Conservation (phyloP, 2,113 vertebrate species). For the Clarias batrachus region DNA sequence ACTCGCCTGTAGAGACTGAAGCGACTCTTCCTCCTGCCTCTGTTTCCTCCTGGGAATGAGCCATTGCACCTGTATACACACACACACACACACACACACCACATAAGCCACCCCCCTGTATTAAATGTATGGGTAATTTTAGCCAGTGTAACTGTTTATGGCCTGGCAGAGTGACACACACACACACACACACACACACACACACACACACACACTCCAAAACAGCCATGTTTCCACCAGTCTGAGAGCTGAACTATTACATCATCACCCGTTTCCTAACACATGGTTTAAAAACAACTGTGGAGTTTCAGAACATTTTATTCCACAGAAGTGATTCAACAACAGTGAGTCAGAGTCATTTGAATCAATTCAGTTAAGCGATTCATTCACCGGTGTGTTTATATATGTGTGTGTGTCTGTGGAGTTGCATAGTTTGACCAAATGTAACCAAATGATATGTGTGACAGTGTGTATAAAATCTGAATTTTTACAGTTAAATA, state of each 20-base stretch:
- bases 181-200: neutral
- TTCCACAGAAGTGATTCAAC: neutral
- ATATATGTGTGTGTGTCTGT: no score
- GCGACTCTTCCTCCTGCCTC: slow-evolving; percentile 87
- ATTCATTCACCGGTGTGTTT: neutral
- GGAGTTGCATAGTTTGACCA: neutral
- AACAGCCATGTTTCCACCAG: slow-evolving; percentile 5
- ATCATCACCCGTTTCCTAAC: slow-evolving; percentile 10
- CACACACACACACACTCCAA: neutral
- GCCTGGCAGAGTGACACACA: no score
- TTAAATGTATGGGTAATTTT: neutral
- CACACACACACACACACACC: slow-evolving; percentile 20
- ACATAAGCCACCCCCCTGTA: neutral
- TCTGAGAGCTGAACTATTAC: slow-evolving; percentile 13
- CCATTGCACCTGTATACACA: slow-evolving; percentile 84
- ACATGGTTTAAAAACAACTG: neutral
- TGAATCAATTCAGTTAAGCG: neutral
- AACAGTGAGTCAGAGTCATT: neutral
- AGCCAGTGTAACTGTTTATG: neutral
- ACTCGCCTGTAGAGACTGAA: slow-evolving; percentile 88
- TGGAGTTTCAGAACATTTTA: neutral
- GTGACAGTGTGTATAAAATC: neutral
- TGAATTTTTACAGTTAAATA: neutral
- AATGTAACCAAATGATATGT: neutral
- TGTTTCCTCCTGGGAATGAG: slow-evolving; percentile 86